These are phyloP conservation scores for Steatornis caripensis DNA, from an alignment of 2,113 vertebrate genomes.

Conservation along the genomic window DNA sequence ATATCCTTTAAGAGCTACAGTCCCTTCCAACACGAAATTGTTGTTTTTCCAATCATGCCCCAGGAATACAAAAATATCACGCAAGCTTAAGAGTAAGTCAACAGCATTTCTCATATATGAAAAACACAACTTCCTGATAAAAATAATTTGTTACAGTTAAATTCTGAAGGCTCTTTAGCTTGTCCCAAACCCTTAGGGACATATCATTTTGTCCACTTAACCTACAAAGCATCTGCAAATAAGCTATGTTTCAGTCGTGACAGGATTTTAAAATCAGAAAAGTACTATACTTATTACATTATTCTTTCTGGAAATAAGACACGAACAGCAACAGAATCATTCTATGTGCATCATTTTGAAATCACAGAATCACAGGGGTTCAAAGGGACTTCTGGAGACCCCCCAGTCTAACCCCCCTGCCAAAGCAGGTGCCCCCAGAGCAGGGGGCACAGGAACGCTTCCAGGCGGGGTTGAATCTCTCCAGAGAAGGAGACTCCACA, in stretches of 20 bases:
- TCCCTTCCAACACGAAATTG: fast-evolving
- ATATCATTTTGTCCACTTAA: neutral
- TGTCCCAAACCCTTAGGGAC: neutral
- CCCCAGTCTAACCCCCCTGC: too few relatives aligned
- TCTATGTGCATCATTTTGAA: neutral
- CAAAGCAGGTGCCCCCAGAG: too few relatives aligned
- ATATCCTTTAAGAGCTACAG: neutral
- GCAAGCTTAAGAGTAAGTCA: neutral
- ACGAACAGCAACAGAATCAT: neutral
- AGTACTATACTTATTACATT: neutral
- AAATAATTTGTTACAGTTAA: neutral
- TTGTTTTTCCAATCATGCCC: neutral
- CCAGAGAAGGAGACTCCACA: too few relatives aligned
- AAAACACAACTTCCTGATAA: neutral
- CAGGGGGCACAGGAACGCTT: too few relatives aligned
- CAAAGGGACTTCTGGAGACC: too few relatives aligned
- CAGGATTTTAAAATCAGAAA: neutral
- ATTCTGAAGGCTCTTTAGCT: neutral
- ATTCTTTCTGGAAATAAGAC: neutral
- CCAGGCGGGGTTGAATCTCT: too few relatives aligned
- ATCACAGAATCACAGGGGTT: too few relatives aligned
- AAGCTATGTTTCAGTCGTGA: neutral
- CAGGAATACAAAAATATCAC: neutral
- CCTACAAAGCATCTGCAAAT: neutral
- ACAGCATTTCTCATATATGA: neutral